Base-by-base conservation (phyloP, 2,797 vertebrate genomes). In the Halcyon badia region DNA sequence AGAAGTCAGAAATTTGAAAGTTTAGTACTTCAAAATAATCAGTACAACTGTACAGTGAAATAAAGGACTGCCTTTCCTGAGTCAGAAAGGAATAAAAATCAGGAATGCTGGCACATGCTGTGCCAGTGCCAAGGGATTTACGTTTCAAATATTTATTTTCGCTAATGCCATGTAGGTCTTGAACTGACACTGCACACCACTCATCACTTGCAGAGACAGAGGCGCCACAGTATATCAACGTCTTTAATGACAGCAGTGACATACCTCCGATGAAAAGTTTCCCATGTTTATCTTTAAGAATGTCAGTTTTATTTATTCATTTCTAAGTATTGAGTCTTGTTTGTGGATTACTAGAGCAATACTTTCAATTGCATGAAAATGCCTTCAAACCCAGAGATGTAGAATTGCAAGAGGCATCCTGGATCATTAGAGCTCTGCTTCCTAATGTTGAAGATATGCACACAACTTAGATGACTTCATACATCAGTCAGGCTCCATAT, bases 61-160 rank as follows among this genome's bases (percentile, higher is more conserved):
- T 44, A 70, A 90, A 89, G 10, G 5, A 8, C 61, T 83, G 18
- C 6, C 30, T 64, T 66, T 93, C 78, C 57, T 58, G 46, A 88
- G 60, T 37, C 65, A 68, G n/a, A 86, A 71, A 65, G 86, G 30
- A 72, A 89, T 83, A 89, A 91, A 94, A 68, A 57, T 71, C 64
- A 82, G 54, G 42, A 60, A 42, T 20, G n/a, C 16, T 70, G 75
- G 64, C 57, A 77, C 41, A 30, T 37, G 5, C 41, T 77, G 64
- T 58, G 52, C 24, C 62, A 80, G 22, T 54, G 17, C 11, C 71
- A 83, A 49, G 58, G 65, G 68, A 93, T 86, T 92, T 58, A 70
- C 80, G 69, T 95, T 96, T 48, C 76, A 72, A 90, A 78, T 64
- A 58, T 71, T 87, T 81, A 9, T 88, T 93, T 92, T 80, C 51